Evolutionary conservation across 2,797 vertebrate genomes (phyloP), one percentile per base, ranked within the genome.

Genomic region (Dendrocincla tyrannina): DNA sequence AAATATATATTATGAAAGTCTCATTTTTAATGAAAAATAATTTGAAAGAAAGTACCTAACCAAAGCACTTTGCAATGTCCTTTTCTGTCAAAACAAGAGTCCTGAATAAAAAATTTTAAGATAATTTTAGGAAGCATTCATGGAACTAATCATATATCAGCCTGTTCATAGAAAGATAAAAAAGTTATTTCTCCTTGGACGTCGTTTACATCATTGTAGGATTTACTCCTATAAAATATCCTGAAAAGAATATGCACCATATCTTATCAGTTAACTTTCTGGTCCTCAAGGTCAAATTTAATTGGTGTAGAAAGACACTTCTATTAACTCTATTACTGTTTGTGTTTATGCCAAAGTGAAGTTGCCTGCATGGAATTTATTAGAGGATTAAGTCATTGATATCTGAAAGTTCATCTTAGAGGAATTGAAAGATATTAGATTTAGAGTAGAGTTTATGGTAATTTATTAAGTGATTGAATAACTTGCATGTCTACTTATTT

Each of bases 391-490:
- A 96, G 91, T 49, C 58, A 46, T 12, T 92, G 82, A 84, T 92
- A 91, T 63, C 66, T 78, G 49, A 93, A 66, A 52, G 70, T 72
- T 91, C 75, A 94, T 96, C 81, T 92, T 81, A 66, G 62, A 75
- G 63, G 39, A 91, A 89, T 5, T 95, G 78, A 80, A 91, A 85
- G 53, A 75, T 75, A 91, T 50, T 88, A 84, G 68, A 88, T 85
- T 91, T 85, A 85, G 42, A 66, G 39, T 77, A 91, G 68, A 72
- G 46, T 85, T 96, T 72, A 94, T 82, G 77, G 47, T 85, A 89
- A 93, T 95, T 95, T 95, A 85, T 91, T 83, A 91, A 68, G 74
- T 83, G 72, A 91, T 88, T 79, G 56, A 93, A 83, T 87, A 96
- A 80, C 81, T 92, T 74, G 30, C 49, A 78, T 75, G 92, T 88